Base-by-base conservation (phyloP, 2,113 vertebrate genomes). In the Fukomys damarensis region DNA sequence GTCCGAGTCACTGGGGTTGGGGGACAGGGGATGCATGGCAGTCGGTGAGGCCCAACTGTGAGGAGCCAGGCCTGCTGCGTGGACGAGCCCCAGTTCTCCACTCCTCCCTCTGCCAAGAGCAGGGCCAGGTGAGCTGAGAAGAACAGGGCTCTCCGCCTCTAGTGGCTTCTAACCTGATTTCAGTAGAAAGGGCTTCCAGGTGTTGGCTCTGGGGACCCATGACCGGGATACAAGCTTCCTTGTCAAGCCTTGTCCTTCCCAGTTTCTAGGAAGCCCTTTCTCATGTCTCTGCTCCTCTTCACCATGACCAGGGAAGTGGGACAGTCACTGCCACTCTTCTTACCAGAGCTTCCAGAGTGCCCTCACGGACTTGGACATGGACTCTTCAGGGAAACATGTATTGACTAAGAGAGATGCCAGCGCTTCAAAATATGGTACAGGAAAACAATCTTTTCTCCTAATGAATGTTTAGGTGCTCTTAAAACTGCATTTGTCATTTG, bases 401-500 rank as follows among this genome's bases (percentile, higher is more conserved):
- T 70, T 65, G 41, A 95, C 89, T 63, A 90, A 77, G 63, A 89
- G 59, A 81, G 59, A 82, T 2, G 32, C 19, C 19, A 76, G 90
- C 35, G 17, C 13, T 54, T 63, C 88, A 91, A 92, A 96, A 91
- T 66, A 89, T 9, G 87, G 81, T 88, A 49, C 38, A 94, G 88
- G 68, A 70, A 88, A 70, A 43, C 14, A 43, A 26, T 41, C 66
- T 93, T 94, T 88, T 90, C 91, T 86, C 65, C 72, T 72, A 96
- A 85, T 70, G 84, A 93, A 38, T 79, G 65, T 84, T 96, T 83
- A 74, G 92, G 65, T 52, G 49, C 65, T 81, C 85, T 91, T 90
- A 95, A 89, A 92, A 94, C 76, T 43, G 38, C 38, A 63, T 89
- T 93, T 96, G 85, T 89, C 84, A 74, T 96, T 86, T 79, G 46